phyloP scores from a whole-genome alignment of 2,113 vertebrate genomes.

The Macroglossus sobrinus region DNA sequence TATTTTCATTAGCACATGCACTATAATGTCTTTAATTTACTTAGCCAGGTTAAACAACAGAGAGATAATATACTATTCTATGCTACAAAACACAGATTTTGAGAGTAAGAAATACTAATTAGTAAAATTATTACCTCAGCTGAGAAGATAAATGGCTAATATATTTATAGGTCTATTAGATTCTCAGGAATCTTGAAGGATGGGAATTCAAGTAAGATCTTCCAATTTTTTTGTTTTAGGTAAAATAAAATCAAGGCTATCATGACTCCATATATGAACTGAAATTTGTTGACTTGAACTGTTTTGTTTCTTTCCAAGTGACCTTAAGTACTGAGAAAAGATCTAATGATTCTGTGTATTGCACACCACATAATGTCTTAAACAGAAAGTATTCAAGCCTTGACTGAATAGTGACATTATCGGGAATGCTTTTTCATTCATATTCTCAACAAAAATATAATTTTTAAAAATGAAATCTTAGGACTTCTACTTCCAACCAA shows the following conservation, averaged over 20 bases:
- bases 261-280: neutral
- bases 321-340: neutral
- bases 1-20: neutral
- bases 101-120: neutral
- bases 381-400: neutral
- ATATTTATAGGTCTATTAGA: neutral
- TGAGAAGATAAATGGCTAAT: neutral
- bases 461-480: neutral
- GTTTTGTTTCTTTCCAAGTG: slow-evolving; percentile 3
- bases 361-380: neutral
- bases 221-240: neutral
- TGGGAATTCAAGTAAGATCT: neutral
- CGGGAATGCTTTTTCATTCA: neutral
- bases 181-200: neutral
- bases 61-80: neutral
- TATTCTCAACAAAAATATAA: slow-evolving; percentile 22
- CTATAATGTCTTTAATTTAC: slow-evolving; percentile 7
- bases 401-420: neutral
- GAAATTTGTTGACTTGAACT: neutral
- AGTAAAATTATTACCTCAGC: neutral
- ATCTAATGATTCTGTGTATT: neutral
- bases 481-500: neutral
- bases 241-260: neutral
- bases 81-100: neutral
- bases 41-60: neutral